Percentiles rank a stretch among this genome's conserved stretches.
phyloP scores from a whole-genome alignment of 1,140 invertebrate species.

The Neodiprion virginianus region DNA sequence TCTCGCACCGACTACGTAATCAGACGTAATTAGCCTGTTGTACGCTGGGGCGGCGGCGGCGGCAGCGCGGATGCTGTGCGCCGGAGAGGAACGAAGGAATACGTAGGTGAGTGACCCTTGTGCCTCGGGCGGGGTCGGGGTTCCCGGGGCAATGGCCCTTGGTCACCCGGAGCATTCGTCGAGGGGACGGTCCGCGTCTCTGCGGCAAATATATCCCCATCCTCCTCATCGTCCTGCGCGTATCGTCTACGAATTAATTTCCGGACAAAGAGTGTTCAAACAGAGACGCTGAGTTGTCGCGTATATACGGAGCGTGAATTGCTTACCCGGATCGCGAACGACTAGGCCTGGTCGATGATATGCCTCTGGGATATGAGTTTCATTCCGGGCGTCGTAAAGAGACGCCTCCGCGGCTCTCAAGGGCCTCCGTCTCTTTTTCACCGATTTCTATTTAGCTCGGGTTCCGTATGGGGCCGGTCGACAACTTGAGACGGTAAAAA shows the following conservation, averaged over 20 bases:
- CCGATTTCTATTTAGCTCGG: no score
- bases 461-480: no score
- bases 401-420: no score
- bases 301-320: neutral
- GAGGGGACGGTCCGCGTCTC: neutral
- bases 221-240: conserved; percentile 22
- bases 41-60: conserved; percentile 22
- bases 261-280: neutral
- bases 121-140: conserved; percentile 39
- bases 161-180: conserved; percentile 7
- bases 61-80: conserved; percentile 30
- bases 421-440: no score
- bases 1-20: conserved; percentile 34
- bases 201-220: conserved; percentile 21
- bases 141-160: conserved; percentile 11
- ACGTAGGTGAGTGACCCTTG: conserved; percentile 47
- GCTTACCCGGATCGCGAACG: neutral
- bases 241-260: neutral
- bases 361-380: neutral
- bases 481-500: no score
- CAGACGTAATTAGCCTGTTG: conserved; percentile 47
- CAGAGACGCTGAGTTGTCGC: neutral
- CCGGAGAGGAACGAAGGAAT: conserved; percentile 34
- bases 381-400: neutral
- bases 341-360: neutral